A percentile compares a stretch with the other conserved stretches of the same genome.
phyloP scores from a whole-genome alignment of 2,888 invertebrate species.

The Cerastis leucographa region DNA sequence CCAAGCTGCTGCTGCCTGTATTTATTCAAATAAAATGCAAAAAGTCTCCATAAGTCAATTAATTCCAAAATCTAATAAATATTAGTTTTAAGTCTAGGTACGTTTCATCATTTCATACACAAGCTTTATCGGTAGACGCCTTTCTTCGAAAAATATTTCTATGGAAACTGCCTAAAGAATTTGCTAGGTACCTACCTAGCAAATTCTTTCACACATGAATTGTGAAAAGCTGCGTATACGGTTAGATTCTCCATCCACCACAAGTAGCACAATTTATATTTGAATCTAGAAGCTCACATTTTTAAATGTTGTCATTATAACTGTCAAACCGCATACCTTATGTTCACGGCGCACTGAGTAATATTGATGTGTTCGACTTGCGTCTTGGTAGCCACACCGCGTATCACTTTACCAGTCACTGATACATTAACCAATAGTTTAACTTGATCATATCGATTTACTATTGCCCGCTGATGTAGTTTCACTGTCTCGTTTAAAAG shows the following conservation, averaged over 20 bases:
- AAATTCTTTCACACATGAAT: not conserved
- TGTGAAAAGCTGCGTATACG: not conserved
- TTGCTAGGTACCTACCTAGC: too few species aligned
- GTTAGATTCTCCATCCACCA: not conserved
- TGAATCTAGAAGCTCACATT: slow-evolving; percentile 25
- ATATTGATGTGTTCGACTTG: slow-evolving; percentile 77
- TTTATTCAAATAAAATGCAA: not conserved
- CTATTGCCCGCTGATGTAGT: slow-evolving; percentile 80
- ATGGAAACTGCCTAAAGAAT: not conserved
- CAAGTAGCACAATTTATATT: slow-evolving; percentile 8
- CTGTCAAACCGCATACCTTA: slow-evolving; percentile 66
- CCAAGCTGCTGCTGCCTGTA: not conserved
- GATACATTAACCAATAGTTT: slow-evolving; percentile 90
- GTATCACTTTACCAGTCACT: slow-evolving; percentile 84
- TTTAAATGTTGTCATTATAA: slow-evolving; percentile 60
- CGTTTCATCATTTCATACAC: not conserved
- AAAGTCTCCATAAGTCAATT: not conserved
- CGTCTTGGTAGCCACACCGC: slow-evolving; percentile 81
- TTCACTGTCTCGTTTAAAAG: slow-evolving; percentile 73
- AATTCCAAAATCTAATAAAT: not conserved
- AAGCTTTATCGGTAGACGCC: not conserved
- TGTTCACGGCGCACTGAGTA: slow-evolving; percentile 62
- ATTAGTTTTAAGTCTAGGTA: not conserved
- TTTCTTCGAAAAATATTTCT: not conserved
- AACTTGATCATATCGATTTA: slow-evolving; percentile 86